phyloP scores from a whole-genome alignment of 1,140 invertebrate genomes.

The Cepaea nemoralis region DNA sequence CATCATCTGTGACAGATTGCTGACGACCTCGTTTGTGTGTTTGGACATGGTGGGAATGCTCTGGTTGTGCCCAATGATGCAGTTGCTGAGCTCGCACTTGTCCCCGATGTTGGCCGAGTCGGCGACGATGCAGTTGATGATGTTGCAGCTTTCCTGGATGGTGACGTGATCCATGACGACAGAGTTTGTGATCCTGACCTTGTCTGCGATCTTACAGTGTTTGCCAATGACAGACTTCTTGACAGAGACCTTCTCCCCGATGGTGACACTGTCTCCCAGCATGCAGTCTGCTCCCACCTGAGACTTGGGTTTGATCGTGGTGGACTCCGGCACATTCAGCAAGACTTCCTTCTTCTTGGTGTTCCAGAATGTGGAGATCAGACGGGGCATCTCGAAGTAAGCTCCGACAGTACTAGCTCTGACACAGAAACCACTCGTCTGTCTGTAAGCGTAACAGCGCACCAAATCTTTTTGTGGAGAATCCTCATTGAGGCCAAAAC shows the following conservation, averaged over 20 bases:
- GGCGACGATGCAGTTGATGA: conserved; percentile 83
- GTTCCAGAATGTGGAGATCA: conserved; percentile 15
- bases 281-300: conserved; percentile 78
- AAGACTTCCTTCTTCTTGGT: conserved; percentile 1
- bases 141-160: conserved; percentile 82
- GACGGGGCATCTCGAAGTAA: conserved; percentile 77
- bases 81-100: conserved; percentile 80
- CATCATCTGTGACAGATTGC: conserved; percentile 57
- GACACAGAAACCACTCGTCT: conserved; percentile 79
- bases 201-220: conserved; percentile 82
- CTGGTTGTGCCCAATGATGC: conserved; percentile 75
- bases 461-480: conserved; percentile 74
- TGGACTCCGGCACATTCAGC: conserved; percentile 18
- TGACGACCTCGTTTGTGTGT: conserved; percentile 62
- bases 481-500: conserved; percentile 32
- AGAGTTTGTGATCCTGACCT: conserved; percentile 84
- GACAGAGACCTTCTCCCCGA: conserved; percentile 87
- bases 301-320: conserved; percentile 32
- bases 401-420: conserved; percentile 86
- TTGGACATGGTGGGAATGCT: conserved; percentile 59
- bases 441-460: conserved; percentile 84
- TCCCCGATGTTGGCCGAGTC: conserved; percentile 78
- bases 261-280: conserved; percentile 80
- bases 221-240: conserved; percentile 83
- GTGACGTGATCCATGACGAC: conserved; percentile 89